Evolutionary conservation across 2,113 vertebrate genomes (phyloP), one percentile per base, ranked within the genome.

Genomic region (Pao palembangensis): DNA sequence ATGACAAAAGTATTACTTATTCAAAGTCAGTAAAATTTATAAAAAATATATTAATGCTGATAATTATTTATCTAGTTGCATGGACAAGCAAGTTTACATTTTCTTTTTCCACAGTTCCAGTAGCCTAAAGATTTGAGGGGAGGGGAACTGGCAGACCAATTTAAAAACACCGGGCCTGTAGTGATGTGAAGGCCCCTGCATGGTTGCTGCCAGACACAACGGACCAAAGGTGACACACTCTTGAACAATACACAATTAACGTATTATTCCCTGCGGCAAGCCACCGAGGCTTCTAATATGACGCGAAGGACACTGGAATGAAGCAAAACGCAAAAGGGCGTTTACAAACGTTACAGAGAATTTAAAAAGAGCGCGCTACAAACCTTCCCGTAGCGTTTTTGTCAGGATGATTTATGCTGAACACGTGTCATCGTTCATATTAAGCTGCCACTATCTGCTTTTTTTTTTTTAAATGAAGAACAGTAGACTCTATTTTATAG

Each of bases 201-300:
- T 38, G 77, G 19, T 64, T 71, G 67, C 59, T 81, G 71, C 71
- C 75, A 85, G 79, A 83, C 73, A 78, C 75, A 82, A 81, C 71
- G 50, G 55, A 73, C 64, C 69, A 80, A 73, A 78, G 71, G 75
- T 76, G 64, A 81, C 78, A 78, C 68, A 84, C 71, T 80, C 76
- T 58, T 59, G 76, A 85, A 88, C 85, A 87, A 84, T 85, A 69
- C 83, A 88, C 85, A 89, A 87, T 89, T 81, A 80, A 86, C 81
- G 76, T 87, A 83, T 86, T 88, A 76, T 90, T 87, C 78, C 67
- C 81, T 56, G 69, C 65, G 12, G 46, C 17, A 79, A 75, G 78
- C 64, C 69, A 70, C 65, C 59, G 69, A 83, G 84, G 85, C 76
- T 81, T 81, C 68, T 76, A 60, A 76, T 70, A 19, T 21, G 60